Evolutionary conservation across 2,113 vertebrate species (phyloP).

Genomic region (Gallinago jamesoni): DNA sequence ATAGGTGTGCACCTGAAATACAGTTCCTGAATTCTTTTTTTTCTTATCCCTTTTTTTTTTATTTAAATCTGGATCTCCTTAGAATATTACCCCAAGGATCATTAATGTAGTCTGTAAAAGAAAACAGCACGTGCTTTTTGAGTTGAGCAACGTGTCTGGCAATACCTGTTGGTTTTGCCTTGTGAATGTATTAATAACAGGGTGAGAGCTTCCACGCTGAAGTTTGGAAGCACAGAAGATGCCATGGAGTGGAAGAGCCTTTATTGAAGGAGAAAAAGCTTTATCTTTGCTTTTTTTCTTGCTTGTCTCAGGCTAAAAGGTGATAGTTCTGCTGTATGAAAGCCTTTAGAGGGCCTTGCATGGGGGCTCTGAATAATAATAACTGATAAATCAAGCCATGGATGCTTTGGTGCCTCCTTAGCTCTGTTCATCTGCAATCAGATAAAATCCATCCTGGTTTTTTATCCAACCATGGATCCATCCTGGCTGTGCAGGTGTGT

Average conservation of each 20-base stretch:
- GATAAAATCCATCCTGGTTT: neutral
- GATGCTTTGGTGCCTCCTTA: neutral
- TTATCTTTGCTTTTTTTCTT: neutral
- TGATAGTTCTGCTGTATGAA: accelerated
- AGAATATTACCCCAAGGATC: neutral
- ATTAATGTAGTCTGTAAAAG: neutral
- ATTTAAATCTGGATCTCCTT: neutral
- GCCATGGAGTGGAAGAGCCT: neutral
- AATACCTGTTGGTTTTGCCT: neutral
- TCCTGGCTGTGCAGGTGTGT: neutral
- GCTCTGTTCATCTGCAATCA: neutral
- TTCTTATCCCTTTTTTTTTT: too few relatives aligned
- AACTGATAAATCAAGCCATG: accelerated
- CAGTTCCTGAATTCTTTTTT: neutral
- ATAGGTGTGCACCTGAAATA: too few relatives aligned
- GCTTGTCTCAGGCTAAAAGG: accelerated
- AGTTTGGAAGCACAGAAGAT: neutral
- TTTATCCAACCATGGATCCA: too few relatives aligned
- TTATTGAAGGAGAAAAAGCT: neutral
- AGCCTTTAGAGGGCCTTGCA: neutral
- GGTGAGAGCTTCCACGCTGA: too few relatives aligned
- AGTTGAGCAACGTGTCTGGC: accelerated
- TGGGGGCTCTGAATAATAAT: neutral
- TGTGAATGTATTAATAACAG: neutral
- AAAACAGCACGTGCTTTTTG: neutral